A percentile compares a stretch with the other conserved stretches of the same genome.
phyloP scores from a whole-genome alignment of 2,113 vertebrate species.

The Amphilophus citrinellus region DNA sequence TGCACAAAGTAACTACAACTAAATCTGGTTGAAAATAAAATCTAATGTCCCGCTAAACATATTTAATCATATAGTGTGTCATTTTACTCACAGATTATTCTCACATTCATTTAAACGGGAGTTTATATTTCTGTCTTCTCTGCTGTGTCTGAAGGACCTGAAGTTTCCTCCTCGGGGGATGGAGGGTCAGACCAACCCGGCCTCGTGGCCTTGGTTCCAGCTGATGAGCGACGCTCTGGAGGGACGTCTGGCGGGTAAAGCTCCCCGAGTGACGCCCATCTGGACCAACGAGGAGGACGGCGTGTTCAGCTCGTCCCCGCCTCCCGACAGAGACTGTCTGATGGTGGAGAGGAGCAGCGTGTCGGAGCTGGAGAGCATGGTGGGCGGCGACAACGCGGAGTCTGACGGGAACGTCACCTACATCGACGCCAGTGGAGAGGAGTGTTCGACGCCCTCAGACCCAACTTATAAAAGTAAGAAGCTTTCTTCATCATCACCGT shows the following conservation, averaged over 20 bases:
- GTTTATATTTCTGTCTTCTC: background rate
- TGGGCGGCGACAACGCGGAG: constrained; percentile 39
- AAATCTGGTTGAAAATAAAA: no score
- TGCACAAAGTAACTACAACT: no score
- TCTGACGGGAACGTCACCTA: constrained; percentile 61
- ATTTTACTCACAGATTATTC: background rate
- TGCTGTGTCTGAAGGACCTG: constrained; percentile 60
- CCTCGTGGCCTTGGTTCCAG: constrained; percentile 84
- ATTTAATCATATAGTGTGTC: no score
- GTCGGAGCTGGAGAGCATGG: constrained; percentile 70
- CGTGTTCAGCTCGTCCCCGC: constrained; percentile 57
- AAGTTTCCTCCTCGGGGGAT: constrained; percentile 77
- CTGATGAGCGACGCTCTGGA: constrained; percentile 81
- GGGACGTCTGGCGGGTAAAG: constrained; percentile 71
- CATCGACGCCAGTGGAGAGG: constrained; percentile 77
- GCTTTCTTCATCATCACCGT: background rate
- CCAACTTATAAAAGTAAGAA: constrained; percentile 72
- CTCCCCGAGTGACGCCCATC: constrained; percentile 63
- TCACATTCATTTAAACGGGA: background rate
- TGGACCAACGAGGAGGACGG: constrained; percentile 74
- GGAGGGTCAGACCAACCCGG: constrained; percentile 73
- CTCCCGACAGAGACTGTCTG: constrained; percentile 57
- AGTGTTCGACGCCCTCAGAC: constrained; percentile 68
- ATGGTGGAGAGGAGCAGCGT: constrained; percentile 57
- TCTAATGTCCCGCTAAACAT: no score